Conservation (phyloP, 2,113 vertebrate genomes). For the Silurus glanis region DNA sequence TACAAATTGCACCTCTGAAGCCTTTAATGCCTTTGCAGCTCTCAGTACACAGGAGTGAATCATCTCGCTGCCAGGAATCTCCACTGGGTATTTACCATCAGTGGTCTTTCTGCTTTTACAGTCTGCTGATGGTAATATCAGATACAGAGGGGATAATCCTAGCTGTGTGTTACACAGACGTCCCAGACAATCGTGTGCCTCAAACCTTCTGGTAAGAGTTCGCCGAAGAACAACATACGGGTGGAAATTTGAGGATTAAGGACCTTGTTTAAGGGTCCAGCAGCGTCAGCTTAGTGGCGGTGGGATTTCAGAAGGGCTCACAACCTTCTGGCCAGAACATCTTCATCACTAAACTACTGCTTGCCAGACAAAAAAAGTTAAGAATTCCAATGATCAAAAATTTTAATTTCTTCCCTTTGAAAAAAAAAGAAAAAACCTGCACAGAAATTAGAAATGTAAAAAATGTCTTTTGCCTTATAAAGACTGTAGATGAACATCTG, state of each 20-base stretch:
- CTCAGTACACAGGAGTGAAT: slow-evolving; percentile 23
- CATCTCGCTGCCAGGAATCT: slow-evolving; percentile 21
- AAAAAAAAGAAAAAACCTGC: background rate
- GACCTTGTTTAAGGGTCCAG: too few relatives aligned
- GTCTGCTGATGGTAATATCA: slow-evolving; percentile 36
- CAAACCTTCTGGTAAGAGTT: too few relatives aligned
- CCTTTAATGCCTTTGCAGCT: slow-evolving; percentile 10
- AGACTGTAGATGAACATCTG: background rate
- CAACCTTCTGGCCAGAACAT: too few relatives aligned
- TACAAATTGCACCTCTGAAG: background rate
- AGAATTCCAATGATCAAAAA: too few relatives aligned
- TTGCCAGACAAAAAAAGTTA: too few relatives aligned
- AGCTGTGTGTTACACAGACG: too few relatives aligned
- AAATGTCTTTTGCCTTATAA: background rate
- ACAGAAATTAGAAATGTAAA: background rate
- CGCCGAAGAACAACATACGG: too few relatives aligned
- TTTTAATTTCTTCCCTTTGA: background rate
- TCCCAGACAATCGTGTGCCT: too few relatives aligned
- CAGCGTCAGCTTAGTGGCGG: too few relatives aligned
- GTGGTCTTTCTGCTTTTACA: slow-evolving; percentile 20
- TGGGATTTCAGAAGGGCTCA: too few relatives aligned
- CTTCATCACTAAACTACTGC: too few relatives aligned
- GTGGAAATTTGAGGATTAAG: too few relatives aligned
- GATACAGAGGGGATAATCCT: background rate
- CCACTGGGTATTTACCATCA: slow-evolving; percentile 45